Conservation (phyloP, 2,113 vertebrate species). For the Trogon surrucura region DNA sequence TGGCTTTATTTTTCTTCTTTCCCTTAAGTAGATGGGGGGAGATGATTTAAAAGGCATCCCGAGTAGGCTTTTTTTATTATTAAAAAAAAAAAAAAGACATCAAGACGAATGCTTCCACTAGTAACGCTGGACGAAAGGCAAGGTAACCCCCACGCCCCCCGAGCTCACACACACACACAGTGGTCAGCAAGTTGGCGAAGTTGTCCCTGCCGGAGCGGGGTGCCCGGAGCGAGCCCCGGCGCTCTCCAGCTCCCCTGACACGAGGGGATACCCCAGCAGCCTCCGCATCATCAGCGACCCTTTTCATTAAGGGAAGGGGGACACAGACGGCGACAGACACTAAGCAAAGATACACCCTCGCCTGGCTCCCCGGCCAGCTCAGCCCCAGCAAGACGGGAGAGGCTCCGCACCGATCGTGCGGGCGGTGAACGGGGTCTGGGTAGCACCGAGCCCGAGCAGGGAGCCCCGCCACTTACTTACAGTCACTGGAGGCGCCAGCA, state of each 20-base stretch:
- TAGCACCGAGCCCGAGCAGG: not conserved
- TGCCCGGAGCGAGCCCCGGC: not conserved
- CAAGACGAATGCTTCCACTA: not conserved
- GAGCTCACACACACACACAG: not conserved
- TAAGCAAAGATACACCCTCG: not conserved
- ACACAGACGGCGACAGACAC: not conserved
- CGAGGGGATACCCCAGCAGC: not conserved
- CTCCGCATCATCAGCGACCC: not conserved
- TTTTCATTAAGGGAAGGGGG: not conserved
- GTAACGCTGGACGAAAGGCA: not conserved
- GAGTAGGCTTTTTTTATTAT: not conserved
- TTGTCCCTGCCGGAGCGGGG: not conserved
- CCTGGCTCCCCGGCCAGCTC: not conserved
- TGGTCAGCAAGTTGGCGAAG: conserved; percentile 63
- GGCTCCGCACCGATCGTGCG: not conserved
- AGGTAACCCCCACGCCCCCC: not conserved
- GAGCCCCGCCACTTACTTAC: conserved; percentile 1
- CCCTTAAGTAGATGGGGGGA: not conserved
- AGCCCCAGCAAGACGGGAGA: not conserved
- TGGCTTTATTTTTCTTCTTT: not conserved
- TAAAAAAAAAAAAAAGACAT: not conserved
- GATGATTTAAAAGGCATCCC: not conserved
- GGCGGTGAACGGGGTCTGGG: not conserved
- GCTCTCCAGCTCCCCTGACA: not conserved
- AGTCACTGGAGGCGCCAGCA: conserved; percentile 15